These are phyloP conservation scores for Spisula solida DNA, from an alignment of 2,888 invertebrate genomes.

Conservation along the genomic window DNA sequence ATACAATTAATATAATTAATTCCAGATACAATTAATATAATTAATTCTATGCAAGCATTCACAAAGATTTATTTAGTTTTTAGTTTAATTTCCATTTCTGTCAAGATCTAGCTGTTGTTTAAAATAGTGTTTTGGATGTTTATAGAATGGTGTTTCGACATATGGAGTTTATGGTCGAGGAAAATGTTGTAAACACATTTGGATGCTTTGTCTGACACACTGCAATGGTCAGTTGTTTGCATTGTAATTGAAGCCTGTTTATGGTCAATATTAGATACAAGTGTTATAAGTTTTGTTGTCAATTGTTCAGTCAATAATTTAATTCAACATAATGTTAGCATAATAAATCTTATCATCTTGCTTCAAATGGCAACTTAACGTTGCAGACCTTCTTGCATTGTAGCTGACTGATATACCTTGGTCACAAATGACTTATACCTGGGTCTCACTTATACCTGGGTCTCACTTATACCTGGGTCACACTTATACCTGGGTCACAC, in stretches of 20 bases:
- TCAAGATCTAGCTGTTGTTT: not conserved
- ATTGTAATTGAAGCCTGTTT: not conserved
- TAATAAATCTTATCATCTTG: not conserved
- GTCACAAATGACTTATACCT: too few relatives aligned
- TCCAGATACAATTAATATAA: too few relatives aligned
- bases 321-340: not conserved
- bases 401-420: too few relatives aligned
- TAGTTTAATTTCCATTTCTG: not conserved
- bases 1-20: too few relatives aligned
- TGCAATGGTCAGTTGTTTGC: not conserved
- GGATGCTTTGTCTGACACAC: not conserved
- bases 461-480: too few relatives aligned
- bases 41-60: too few relatives aligned
- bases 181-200: not conserved
- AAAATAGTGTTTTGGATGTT: not conserved
- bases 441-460: too few relatives aligned
- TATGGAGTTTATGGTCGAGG: too few relatives aligned
- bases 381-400: too few relatives aligned
- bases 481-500: too few relatives aligned
- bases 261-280: not conserved
- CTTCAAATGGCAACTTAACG: too few relatives aligned
- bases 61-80: not conserved
- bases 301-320: not conserved
- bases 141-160: too few relatives aligned
- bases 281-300: not conserved